These are phyloP conservation scores for Cyphomyrus discorhynchus DNA, from an alignment of 2,113 vertebrate genomes.

Conservation along the genomic window DNA sequence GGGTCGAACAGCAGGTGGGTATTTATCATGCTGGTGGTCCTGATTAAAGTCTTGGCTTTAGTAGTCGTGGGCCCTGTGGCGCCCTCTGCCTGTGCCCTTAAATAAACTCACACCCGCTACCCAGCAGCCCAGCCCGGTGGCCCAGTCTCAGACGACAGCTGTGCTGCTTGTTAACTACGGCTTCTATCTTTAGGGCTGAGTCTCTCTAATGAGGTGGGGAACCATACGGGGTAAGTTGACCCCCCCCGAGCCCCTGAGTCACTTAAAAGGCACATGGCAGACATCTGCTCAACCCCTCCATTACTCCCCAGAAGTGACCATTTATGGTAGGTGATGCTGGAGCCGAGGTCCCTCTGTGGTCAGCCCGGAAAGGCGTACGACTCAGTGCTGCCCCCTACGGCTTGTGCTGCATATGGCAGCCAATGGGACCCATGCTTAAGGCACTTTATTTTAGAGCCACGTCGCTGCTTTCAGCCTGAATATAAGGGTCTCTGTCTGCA, in stretches of 20 bases:
- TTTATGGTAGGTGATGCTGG: not conserved
- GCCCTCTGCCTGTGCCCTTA: not conserved
- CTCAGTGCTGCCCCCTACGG: not conserved
- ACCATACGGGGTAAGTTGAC: slow-evolving; percentile 7
- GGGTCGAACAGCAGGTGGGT: not conserved
- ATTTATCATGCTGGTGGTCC: not conserved
- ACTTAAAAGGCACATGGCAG: slow-evolving; percentile 2
- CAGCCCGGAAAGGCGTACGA: not conserved
- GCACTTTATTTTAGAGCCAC: not conserved
- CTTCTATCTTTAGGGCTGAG: slow-evolving; percentile 27
- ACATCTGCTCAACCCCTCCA: not conserved
- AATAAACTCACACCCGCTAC: not conserved
- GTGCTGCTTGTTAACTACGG: not conserved
- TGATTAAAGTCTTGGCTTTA: not conserved
- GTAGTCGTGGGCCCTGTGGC: not conserved
- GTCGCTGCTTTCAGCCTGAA: not conserved
- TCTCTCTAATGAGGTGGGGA: slow-evolving; percentile 15
- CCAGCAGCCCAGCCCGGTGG: not conserved
- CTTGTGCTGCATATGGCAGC: not conserved
- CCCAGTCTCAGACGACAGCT: not conserved
- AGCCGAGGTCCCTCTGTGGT: not conserved
- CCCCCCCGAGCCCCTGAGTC: not conserved
- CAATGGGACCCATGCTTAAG: no score
- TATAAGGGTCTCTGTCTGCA: not conserved
- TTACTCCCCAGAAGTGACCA: not conserved